phyloP scores from a whole-genome alignment of 2,797 vertebrate genomes.

The Channa striata region DNA sequence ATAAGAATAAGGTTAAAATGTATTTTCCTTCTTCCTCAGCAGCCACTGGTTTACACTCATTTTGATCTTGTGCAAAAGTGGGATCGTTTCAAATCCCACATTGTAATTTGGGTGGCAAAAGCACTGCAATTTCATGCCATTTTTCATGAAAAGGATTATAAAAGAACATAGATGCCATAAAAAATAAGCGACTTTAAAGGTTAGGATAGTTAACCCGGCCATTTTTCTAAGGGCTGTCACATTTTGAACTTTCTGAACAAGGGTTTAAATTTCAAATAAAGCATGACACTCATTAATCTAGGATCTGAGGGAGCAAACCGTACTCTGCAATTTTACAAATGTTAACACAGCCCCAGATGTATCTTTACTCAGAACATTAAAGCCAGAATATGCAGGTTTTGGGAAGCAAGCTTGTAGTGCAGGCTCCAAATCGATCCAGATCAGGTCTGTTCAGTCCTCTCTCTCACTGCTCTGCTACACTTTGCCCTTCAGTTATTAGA shows the following conservation, averaged over 20 bases:
- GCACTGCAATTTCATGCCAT: background rate
- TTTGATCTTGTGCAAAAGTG: background rate
- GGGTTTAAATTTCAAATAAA: slow-evolving; percentile 4
- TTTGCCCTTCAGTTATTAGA: too few relatives aligned
- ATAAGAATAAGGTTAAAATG: background rate
- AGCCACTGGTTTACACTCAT: background rate
- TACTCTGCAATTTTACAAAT: background rate
- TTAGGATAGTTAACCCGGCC: background rate
- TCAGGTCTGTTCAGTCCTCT: too few relatives aligned
- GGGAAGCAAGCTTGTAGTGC: too few relatives aligned
- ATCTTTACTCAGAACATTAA: background rate
- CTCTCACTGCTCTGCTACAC: too few relatives aligned
- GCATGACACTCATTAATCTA: background rate
- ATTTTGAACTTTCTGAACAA: background rate
- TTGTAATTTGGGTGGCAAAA: background rate
- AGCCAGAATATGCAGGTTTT: too few relatives aligned
- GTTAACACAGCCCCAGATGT: background rate
- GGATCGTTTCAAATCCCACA: background rate
- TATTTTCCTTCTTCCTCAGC: background rate
- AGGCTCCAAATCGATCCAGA: too few relatives aligned
- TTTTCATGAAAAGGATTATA: background rate
- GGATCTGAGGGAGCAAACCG: background rate
- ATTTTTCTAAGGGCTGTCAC: background rate
- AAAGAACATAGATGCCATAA: background rate
- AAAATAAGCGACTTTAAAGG: background rate